These are phyloP conservation scores for Caenorhabditis sp. DNA, from an alignment of 2,888 invertebrate species.

Conservation along the genomic window DNA sequence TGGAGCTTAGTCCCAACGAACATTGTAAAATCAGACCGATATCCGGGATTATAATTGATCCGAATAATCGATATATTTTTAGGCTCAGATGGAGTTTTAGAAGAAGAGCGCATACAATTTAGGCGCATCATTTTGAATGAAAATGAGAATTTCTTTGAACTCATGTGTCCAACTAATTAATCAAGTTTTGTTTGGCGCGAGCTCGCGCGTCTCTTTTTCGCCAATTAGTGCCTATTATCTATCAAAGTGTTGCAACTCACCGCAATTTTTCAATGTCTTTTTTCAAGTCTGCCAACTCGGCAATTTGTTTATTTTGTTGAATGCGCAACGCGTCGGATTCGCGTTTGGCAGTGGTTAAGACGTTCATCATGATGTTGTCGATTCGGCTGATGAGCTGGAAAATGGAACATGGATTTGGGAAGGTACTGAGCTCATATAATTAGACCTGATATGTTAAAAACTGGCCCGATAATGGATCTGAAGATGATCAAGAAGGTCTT, in stretches of 20 bases:
- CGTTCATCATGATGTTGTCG: slow-evolving; percentile 65
- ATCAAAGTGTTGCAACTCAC: slow-evolving; percentile 13
- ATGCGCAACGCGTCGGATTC: slow-evolving; percentile 66
- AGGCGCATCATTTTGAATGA: too few species aligned
- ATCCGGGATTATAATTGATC: background rate
- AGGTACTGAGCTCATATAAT: too few species aligned
- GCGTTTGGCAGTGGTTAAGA: slow-evolving; percentile 54
- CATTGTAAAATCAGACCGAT: background rate
- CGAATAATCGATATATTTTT: background rate
- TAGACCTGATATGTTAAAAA: too few species aligned
- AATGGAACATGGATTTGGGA: background rate
- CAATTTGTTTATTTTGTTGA: slow-evolving; percentile 65
- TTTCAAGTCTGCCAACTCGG: slow-evolving; percentile 64
- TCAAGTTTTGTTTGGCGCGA: too few species aligned
- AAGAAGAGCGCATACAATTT: too few species aligned
- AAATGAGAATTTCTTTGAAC: too few species aligned
- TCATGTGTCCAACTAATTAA: too few species aligned
- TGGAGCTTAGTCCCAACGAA: background rate
- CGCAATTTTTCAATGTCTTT: slow-evolving; percentile 62
- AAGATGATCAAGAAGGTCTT: too few species aligned
- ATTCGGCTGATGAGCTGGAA: slow-evolving; percentile 61
- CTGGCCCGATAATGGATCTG: too few species aligned
- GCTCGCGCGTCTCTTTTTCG: too few species aligned
- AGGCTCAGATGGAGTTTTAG: background rate
- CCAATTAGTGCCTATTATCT: background rate